Conservation (phyloP, 1,140 invertebrate genomes). For the Trichoplusia ni region DNA sequence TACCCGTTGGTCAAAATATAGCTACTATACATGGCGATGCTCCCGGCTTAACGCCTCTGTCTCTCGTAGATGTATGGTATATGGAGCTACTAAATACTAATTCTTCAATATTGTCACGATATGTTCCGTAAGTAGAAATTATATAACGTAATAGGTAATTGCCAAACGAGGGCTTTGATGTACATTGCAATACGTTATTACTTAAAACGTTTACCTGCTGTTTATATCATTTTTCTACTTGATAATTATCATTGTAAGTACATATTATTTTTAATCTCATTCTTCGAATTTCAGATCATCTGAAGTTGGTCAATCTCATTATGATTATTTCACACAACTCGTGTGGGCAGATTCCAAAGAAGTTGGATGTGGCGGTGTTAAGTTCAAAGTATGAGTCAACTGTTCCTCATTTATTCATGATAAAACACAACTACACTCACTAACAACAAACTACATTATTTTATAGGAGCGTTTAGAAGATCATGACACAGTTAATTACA, state of each 20-base stretch:
- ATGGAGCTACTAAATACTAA: conserved; percentile 65
- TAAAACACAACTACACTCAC: no score
- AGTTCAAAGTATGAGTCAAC: conserved; percentile 65
- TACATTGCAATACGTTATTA: no score
- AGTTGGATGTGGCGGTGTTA: conserved; percentile 82
- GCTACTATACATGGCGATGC: conserved; percentile 63
- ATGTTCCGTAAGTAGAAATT: conserved; percentile 50
- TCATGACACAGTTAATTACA: conserved; percentile 37
- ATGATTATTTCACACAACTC: conserved; percentile 82
- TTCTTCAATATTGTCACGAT: conserved; percentile 47
- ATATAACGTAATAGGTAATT: not conserved
- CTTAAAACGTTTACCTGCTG: no score
- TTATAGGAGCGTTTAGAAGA: conserved; percentile 43
- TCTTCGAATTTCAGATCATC: conserved; percentile 39
- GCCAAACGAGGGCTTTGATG: no score
- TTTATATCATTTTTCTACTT: no score
- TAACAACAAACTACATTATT: conserved; percentile 14
- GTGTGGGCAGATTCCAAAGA: conserved; percentile 81
- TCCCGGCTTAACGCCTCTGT: conserved; percentile 53
- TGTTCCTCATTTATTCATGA: conserved; percentile 17
- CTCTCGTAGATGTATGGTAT: conserved; percentile 69
- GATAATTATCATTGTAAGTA: no score
- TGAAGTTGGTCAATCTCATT: conserved; percentile 36
- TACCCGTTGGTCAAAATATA: conserved; percentile 62
- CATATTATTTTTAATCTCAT: no score